Evolutionary conservation across 2,113 vertebrate species (phyloP).

Genomic region (Hippocampus guttulatus): DNA sequence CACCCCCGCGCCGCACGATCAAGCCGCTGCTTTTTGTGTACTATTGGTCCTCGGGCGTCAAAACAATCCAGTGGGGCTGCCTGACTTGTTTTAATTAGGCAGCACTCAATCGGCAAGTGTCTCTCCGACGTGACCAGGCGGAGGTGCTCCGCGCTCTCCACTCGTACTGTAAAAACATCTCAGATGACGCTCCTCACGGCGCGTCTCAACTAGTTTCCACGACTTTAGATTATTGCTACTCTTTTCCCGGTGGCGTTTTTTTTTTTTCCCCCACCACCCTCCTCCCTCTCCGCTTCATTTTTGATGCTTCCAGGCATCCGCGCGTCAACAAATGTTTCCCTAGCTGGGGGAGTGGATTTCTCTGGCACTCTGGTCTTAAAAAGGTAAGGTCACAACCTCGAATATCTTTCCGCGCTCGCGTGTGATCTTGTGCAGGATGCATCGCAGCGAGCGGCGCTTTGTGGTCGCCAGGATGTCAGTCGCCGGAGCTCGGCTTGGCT

Average conservation of each 20-base stretch:
- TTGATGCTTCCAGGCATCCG: slow-evolving; percentile 76
- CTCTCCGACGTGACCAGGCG: slow-evolving; percentile 94
- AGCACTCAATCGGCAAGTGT: slow-evolving; percentile 86
- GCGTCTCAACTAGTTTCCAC: slow-evolving; percentile 72
- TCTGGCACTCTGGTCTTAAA: slow-evolving; percentile 81
- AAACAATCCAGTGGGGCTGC: slow-evolving; percentile 97
- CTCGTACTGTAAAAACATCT: slow-evolving; percentile 87
- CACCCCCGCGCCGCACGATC: slow-evolving; percentile 61
- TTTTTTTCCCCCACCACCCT: slow-evolving; percentile 59
- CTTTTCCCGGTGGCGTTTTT: slow-evolving; percentile 56
- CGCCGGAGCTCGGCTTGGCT: slow-evolving; percentile 45
- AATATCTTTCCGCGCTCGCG: neutral
- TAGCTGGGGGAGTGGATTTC: slow-evolving; percentile 84
- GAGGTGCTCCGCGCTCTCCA: slow-evolving; percentile 80
- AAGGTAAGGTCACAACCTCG: slow-evolving; percentile 90
- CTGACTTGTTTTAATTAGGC: slow-evolving; percentile 99
- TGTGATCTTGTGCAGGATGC: slow-evolving; percentile 22
- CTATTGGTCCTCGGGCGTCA: slow-evolving; percentile 95
- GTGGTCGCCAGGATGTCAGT: slow-evolving; percentile 32
- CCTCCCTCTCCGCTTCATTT: slow-evolving; percentile 73
- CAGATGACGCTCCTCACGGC: slow-evolving; percentile 14
- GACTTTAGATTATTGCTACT: slow-evolving; percentile 55
- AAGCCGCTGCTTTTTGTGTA: slow-evolving; percentile 83
- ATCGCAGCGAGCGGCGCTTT: slow-evolving; percentile 31
- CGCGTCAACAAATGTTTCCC: slow-evolving; percentile 92